These are phyloP conservation scores for Siniperca scherzeri DNA, from an alignment of 2,797 vertebrate species.

Conservation along the genomic window DNA sequence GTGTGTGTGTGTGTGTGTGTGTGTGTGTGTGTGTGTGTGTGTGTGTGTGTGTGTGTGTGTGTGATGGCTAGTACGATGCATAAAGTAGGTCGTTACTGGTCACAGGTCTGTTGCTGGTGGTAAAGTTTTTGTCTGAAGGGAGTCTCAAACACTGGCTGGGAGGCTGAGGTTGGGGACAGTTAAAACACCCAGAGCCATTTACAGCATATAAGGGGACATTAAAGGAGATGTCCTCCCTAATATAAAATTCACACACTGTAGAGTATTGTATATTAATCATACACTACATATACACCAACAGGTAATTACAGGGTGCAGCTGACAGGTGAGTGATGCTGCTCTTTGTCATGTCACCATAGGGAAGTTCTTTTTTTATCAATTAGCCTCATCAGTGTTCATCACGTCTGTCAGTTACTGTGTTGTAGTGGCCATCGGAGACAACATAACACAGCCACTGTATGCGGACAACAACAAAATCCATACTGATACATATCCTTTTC, in stretches of 20 bases:
- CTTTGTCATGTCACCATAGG: constrained; percentile 45
- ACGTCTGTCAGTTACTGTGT: constrained; percentile 44
- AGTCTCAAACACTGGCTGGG: constrained; percentile 30
- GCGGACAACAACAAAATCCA: constrained; percentile 12
- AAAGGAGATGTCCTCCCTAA: constrained; percentile 30
- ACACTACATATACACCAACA: constrained; percentile 7
- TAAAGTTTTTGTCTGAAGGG: constrained; percentile 36
- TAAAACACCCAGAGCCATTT: constrained; percentile 54
- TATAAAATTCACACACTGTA: constrained; percentile 25
- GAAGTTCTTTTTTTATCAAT: constrained; percentile 51
- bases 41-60: not conserved
- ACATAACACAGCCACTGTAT: constrained; percentile 9
- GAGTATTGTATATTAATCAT: constrained; percentile 11
- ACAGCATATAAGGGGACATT: constrained; percentile 32
- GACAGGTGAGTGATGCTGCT: constrained; percentile 36
- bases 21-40: no score
- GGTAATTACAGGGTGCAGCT: constrained; percentile 46
- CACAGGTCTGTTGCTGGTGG: constrained; percentile 28
- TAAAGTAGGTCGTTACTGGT: constrained; percentile 44
- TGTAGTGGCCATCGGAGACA: constrained; percentile 38
- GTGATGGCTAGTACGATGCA: constrained; percentile 9
- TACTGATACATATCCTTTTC: not conserved
- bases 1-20: no score
- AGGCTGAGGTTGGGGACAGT: constrained; percentile 29
- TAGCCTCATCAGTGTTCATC: constrained; percentile 54